Evolutionary conservation across 1,140 invertebrate genomes (phyloP).

Genomic region (Notospermus geniculatus): DNA sequence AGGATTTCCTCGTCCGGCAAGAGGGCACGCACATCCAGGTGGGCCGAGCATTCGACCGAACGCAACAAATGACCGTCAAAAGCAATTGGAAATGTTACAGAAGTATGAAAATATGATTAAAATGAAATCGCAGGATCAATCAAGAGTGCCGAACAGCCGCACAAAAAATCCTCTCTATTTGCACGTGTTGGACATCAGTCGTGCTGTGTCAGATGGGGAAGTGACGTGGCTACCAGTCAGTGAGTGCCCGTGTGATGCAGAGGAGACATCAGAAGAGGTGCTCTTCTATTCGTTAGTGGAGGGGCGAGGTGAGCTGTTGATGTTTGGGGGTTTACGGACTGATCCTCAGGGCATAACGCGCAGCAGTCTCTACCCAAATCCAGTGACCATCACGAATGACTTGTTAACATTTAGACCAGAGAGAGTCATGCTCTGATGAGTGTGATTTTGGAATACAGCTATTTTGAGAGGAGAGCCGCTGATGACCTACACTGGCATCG

Average conservation of each 20-base stretch:
- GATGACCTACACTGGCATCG: too few relatives aligned
- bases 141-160: conserved; percentile 26
- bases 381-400: too few relatives aligned
- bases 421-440: too few relatives aligned
- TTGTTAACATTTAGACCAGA: too few relatives aligned
- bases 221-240: conserved; percentile 74
- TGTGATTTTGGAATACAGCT: too few relatives aligned
- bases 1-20: too few relatives aligned
- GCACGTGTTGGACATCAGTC: conserved; percentile 82
- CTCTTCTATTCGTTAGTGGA: conserved; percentile 85
- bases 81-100: conserved; percentile 63
- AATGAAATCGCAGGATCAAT: conserved; percentile 35
- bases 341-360: conserved; percentile 28
- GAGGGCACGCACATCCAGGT: conserved; percentile 19
- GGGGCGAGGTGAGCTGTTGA: conserved; percentile 86
- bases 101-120: conserved; percentile 63
- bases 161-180: conserved; percentile 68
- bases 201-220: conserved; percentile 59
- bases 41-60: conserved; percentile 53
- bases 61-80: conserved; percentile 59
- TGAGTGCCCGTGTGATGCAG: conserved; percentile 46
- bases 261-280: conserved; percentile 73
- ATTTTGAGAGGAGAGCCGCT: too few relatives aligned
- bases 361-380: too few relatives aligned
- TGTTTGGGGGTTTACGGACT: conserved; percentile 82